Conservation (phyloP, 2,797 vertebrate genomes). For the Aphelocoma californica region DNA sequence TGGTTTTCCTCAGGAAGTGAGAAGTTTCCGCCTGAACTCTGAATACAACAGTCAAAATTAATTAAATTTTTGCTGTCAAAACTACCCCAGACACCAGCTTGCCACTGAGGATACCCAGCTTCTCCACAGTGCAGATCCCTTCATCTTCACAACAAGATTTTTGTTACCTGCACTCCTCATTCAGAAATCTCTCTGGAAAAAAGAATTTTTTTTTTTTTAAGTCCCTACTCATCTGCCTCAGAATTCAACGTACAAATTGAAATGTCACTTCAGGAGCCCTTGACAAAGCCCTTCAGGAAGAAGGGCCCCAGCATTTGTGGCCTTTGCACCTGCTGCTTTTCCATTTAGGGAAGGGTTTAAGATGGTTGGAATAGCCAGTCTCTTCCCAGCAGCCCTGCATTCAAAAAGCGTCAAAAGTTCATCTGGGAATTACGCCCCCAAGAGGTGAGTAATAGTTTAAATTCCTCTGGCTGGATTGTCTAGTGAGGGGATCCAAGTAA, state of each 20-base stretch:
- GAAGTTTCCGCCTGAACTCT: neutral
- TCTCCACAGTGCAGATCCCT: neutral
- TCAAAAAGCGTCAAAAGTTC: slow-evolving; percentile 13
- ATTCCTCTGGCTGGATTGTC: neutral
- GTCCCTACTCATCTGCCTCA: neutral
- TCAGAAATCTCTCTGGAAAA: neutral
- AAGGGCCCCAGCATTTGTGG: slow-evolving; percentile 41
- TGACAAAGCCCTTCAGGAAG: slow-evolving; percentile 22
- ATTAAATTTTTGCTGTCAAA: neutral
- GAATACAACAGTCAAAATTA: neutral
- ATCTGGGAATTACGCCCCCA: neutral
- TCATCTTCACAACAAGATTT: neutral
- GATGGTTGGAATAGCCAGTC: slow-evolving; percentile 42
- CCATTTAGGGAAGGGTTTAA: slow-evolving; percentile 53
- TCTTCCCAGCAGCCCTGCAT: slow-evolving; percentile 39
- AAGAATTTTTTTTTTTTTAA: neutral
- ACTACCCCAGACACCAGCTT: neutral
- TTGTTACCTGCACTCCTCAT: neutral
- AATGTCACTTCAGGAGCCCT: neutral
- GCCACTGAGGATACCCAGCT: neutral
- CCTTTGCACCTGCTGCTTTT: slow-evolving; percentile 43
- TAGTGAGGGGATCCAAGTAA: neutral
- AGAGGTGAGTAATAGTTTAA: slow-evolving; percentile 20
- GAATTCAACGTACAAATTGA: neutral
- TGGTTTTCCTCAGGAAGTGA: neutral